phyloP scores from a whole-genome alignment of 1,140 invertebrate genomes.

The Gyrodactylus bullatarudis region DNA sequence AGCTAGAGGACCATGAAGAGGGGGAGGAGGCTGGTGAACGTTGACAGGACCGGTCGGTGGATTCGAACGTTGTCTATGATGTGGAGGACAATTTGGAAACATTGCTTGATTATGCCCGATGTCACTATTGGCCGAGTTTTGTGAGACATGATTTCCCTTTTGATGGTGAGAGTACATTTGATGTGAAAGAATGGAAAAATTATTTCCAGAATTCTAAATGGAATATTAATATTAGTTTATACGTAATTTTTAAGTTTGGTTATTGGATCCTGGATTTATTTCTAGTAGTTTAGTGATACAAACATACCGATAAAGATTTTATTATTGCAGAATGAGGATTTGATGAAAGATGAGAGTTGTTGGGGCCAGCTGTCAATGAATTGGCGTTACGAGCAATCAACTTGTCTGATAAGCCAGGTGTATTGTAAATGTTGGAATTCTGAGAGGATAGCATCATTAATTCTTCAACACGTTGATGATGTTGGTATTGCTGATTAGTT shows the following conservation, averaged over 20 bases:
- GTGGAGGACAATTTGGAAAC: not conserved
- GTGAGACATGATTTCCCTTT: not conserved
- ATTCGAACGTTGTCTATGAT: not conserved
- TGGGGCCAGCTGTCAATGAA: not conserved
- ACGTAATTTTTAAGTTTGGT: not conserved
- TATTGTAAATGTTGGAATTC: not conserved
- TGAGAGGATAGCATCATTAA: not conserved
- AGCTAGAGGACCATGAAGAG: not conserved
- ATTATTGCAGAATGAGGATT: not conserved
- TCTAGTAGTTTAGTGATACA: not conserved
- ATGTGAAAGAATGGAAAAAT: not conserved
- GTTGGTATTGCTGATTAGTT: not conserved
- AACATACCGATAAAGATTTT: not conserved
- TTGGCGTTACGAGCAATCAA: not conserved
- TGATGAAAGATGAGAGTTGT: not conserved
- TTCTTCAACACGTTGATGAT: not conserved
- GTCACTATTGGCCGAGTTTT: not conserved
- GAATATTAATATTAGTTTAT: not conserved
- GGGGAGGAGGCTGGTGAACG: not conserved
- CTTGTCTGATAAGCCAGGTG: not conserved
- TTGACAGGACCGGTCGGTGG: not conserved
- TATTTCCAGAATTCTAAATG: not conserved
- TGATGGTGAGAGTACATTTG: not conserved
- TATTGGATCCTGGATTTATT: not conserved
- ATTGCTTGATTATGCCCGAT: not conserved